Evolutionary conservation across 64 coral and sea anemone species (phyloP), one percentile per base, ranked within the genome.

Genomic region (Dendronephthya gigantea): DNA sequence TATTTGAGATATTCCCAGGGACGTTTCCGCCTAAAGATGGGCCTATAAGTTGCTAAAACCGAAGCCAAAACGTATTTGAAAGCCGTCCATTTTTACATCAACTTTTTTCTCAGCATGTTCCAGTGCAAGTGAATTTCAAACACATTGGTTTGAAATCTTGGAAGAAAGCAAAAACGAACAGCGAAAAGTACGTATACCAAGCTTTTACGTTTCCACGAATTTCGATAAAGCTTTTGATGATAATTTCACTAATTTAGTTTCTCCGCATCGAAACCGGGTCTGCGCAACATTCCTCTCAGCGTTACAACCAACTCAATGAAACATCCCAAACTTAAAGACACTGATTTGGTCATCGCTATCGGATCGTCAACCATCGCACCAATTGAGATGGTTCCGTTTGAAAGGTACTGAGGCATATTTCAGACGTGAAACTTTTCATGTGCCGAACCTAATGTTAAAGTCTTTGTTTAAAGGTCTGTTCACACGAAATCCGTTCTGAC

Each of bases 131-230:
- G 15, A 41, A 47, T 0, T 83, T 93, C 19, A 43, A 85, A 30
- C 83, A 90, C 35, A 58, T 88, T 38, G 94, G 88, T 36, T 45
- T 88, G 40, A 83, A 92, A 23, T 82, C 69, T 19, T 96, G 94
- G 94, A 90, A 68, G 59, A 79, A 89, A 29, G 43, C 56, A 17
- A 84, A 89, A 84, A 82, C 84, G 38, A 34, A 85, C 32, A 90
- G 82, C 38, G 90, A 90, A 85, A 90, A 88, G 87, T 91, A 84
- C 11, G 88, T 81, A 38, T 82, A 10, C 52, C 40, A 22, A 35
- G 17, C 16, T 82, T 5, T n/a, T 23, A 47, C 27, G 12, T 23
- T 32, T 32, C 45, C n/a, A n/a, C n/a, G n/a, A n/a, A n/a, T n/a
- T n/a, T n/a, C n/a, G n/a, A n/a, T n/a, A n/a, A n/a, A n/a, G n/a